Conservation (phyloP, 2,113 vertebrate species). For the Pedetes capensis region DNA sequence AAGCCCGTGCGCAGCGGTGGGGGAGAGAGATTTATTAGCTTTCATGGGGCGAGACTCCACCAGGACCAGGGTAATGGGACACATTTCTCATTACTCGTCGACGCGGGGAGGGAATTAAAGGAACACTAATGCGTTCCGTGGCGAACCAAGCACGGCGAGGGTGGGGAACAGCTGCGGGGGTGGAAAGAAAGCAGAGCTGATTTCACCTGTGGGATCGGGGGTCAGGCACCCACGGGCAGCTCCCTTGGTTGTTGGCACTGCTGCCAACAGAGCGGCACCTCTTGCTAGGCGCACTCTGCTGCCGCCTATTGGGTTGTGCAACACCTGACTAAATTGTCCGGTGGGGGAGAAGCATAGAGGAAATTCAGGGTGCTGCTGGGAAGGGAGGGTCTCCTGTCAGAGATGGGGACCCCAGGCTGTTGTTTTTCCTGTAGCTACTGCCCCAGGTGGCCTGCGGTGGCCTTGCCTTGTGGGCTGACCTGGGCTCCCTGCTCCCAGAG, state of each 20-base stretch:
- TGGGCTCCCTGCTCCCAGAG: neutral
- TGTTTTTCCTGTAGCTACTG: neutral
- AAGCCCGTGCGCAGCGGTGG: neutral
- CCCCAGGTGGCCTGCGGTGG: neutral
- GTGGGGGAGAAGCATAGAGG: neutral
- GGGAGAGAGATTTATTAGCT: slow-evolving; percentile 22
- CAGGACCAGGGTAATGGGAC: neutral
- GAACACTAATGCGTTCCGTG: neutral
- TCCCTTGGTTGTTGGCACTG: neutral
- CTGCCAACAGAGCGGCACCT: neutral
- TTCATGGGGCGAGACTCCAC: neutral
- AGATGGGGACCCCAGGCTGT: neutral
- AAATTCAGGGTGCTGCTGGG: neutral
- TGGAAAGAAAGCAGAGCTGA: neutral
- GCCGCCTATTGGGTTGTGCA: neutral
- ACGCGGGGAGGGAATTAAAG: neutral
- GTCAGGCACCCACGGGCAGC: fast-evolving
- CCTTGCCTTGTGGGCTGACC: too few species aligned
- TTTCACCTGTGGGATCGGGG: neutral
- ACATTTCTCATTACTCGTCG: slow-evolving; percentile 45
- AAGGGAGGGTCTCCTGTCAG: neutral
- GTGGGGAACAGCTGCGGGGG: neutral
- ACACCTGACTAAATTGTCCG: fast-evolving
- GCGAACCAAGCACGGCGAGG: neutral
- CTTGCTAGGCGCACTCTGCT: too few species aligned